phyloP scores from a whole-genome alignment of 2,113 vertebrate genomes.

The Rhinopithecus roxellana region DNA sequence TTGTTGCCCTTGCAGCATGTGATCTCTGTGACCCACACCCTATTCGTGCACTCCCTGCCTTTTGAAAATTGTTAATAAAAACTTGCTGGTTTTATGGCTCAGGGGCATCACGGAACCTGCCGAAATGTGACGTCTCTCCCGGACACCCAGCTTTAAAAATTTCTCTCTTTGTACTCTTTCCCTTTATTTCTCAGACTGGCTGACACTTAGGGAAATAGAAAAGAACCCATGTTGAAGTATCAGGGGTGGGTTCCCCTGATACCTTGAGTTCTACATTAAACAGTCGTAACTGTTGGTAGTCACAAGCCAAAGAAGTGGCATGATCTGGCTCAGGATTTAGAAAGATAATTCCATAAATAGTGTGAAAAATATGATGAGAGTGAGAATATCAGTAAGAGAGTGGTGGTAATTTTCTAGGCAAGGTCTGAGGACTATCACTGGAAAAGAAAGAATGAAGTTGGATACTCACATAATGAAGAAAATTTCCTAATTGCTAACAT shows the following conservation, averaged over 20 bases:
- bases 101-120: too few species aligned
- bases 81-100: too few species aligned
- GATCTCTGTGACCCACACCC: too few species aligned
- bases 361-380: background rate
- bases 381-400: background rate
- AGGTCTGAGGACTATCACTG: background rate
- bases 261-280: background rate
- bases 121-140: rapidly evolving
- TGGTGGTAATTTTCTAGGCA: background rate
- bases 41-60: too few species aligned
- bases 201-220: too few species aligned
- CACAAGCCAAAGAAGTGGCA: background rate
- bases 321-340: background rate
- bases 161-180: too few species aligned
- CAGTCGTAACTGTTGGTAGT: background rate
- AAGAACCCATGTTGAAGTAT: too few species aligned
- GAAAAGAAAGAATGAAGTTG: background rate
- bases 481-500: background rate
- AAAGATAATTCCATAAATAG: background rate
- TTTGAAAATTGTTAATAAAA: too few species aligned
- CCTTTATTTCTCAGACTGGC: too few species aligned
- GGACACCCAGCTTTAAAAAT: too few species aligned
- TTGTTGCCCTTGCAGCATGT: too few species aligned
- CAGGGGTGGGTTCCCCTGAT: too few species aligned
- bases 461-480: background rate